Evolutionary conservation across 1,140 invertebrate species (phyloP).

Genomic region (Tribolium castaneum): DNA sequence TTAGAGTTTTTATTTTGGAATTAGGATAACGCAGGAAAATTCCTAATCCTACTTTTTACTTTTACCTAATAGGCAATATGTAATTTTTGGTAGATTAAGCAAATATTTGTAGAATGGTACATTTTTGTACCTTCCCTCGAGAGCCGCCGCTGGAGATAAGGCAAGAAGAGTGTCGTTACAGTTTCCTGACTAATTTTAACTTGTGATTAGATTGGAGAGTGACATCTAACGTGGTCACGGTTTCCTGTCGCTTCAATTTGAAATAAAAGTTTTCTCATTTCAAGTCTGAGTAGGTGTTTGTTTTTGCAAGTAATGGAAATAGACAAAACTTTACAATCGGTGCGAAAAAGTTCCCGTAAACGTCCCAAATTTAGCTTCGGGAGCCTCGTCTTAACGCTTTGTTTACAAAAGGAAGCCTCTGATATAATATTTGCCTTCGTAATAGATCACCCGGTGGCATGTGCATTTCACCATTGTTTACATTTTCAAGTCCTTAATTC

Average conservation of each 20-base stretch:
- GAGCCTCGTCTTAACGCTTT: background rate
- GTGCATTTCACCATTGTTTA: slow-evolving; percentile 31
- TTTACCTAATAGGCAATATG: no score
- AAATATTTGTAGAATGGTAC: no score
- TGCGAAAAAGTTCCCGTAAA: background rate
- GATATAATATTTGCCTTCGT: slow-evolving; percentile 25
- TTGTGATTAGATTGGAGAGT: background rate
- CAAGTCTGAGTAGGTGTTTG: background rate
- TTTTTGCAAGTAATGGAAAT: background rate
- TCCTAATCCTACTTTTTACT: no score
- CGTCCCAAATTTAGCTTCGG: background rate
- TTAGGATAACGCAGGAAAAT: no score
- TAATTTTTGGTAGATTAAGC: no score
- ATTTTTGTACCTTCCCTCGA: no score
- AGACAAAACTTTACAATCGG: background rate
- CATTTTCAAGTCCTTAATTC: slow-evolving; percentile 13
- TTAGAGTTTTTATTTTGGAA: no score
- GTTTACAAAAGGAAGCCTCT: slow-evolving; percentile 13
- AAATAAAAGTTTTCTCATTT: background rate
- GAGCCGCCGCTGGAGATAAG: background rate
- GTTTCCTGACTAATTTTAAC: slow-evolving; percentile 13
- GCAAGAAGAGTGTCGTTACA: background rate
- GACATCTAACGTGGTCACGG: slow-evolving; percentile 3
- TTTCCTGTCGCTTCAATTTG: background rate
- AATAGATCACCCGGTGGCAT: slow-evolving; percentile 1